Percentiles rank a stretch among this genome's conserved stretches.
phyloP scores from a whole-genome alignment of 1,140 invertebrate genomes.

The Thaumatotibia leucotreta region DNA sequence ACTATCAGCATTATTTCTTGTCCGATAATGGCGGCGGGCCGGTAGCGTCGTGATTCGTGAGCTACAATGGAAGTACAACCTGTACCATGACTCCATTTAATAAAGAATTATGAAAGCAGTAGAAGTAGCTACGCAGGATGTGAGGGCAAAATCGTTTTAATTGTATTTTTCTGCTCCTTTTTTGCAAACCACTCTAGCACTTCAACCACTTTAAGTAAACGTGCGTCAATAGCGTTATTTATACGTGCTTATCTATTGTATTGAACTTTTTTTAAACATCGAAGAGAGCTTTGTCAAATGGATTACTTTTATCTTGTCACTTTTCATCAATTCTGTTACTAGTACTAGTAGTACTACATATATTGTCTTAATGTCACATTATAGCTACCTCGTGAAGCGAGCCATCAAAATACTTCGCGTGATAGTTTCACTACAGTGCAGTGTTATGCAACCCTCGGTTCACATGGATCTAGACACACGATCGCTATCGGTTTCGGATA shows the following conservation, averaged over 20 bases:
- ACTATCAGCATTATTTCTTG: slow-evolving; percentile 41
- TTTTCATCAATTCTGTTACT: neutral
- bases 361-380: neutral
- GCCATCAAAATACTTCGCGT: neutral
- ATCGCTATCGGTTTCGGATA: slow-evolving; percentile 51
- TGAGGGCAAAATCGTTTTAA: no score
- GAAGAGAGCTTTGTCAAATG: neutral
- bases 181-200: neutral
- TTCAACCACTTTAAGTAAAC: neutral
- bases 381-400: neutral
- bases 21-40: slow-evolving; percentile 40
- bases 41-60: slow-evolving; percentile 46
- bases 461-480: slow-evolving; percentile 25
- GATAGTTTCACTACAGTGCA: neutral
- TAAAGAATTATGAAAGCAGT: neutral
- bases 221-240: no score
- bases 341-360: neutral
- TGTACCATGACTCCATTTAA: neutral
- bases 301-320: slow-evolving; percentile 27
- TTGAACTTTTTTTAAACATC: neutral
- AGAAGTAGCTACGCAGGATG: neutral
- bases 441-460: slow-evolving; percentile 43
- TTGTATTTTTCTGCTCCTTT: no score
- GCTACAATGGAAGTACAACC: neutral
- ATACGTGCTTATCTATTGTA: neutral